Base-by-base conservation (phyloP, 1,140 invertebrate species). In the Drosophila grimshawi region DNA sequence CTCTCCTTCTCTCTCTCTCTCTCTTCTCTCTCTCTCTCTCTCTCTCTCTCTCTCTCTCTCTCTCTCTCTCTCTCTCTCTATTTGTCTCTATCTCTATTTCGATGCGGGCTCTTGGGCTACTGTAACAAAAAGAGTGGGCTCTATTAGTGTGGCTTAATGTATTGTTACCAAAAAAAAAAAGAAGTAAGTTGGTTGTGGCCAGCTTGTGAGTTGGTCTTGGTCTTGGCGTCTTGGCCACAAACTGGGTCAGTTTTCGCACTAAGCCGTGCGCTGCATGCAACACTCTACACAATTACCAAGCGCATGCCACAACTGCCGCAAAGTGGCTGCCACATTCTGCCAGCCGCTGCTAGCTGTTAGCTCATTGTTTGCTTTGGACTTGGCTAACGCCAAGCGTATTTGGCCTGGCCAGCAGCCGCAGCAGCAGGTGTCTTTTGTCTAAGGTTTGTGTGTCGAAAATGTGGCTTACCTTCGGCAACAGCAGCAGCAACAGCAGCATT, bases 381-480 rank as follows among this genome's bases (percentile, higher is more conserved):
- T 70, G 55, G 73, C 71, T 70, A 80, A 85, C 81, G 6, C 48
- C 30, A 10, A 49, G 46, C 19, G 46, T 27, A 8, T 43, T 29
- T 48, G 30, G 10, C 49, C 29, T 30, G 8, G 33, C 41, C 4
- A 6, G 39, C 51, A 19, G 19, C 19, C 19, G 19, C 79, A 63
- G 61, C 80, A 86, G 82, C 73, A 76, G 76, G 81, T 86, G 82
- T 86, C 75, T 86, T 19, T 68, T 68, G 49, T 81, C 48, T 63
- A 53, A 49, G 71, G 55, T 69, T 51, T 74, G 39, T 65, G 32
- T 71, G 71, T 49, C 62, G 72, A 83, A 86, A 88, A 89, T 88
- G 85, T 78, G 80, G 83, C 85, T 88, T 88, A 89, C 83, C 83
- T 88, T 88, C 83, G 64, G 63, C 39, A 41, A 10, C 5, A 7